Percentiles rank a stretch among this genome's conserved stretches.
Conservation (phyloP, 2,113 vertebrate species). For the Antennarius striatus region DNA sequence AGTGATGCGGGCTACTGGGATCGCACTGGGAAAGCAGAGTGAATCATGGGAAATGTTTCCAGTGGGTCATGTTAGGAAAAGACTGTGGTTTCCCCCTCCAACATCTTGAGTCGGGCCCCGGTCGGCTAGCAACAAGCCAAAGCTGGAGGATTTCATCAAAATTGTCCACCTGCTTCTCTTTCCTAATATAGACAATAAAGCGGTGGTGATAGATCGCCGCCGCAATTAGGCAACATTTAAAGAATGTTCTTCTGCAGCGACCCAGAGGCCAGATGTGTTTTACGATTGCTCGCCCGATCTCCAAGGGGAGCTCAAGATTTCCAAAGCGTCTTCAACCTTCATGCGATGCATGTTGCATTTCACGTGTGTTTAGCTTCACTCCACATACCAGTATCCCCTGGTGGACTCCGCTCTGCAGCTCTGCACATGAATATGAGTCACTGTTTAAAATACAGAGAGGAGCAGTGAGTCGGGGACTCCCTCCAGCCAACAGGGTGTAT, state of each 20-base stretch:
- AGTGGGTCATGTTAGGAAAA: slow-evolving; percentile 46
- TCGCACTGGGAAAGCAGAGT: slow-evolving; percentile 47
- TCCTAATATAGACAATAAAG: slow-evolving; percentile 69
- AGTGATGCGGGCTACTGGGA: slow-evolving; percentile 17
- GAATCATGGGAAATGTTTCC: slow-evolving; percentile 66
- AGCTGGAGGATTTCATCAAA: slow-evolving; percentile 44
- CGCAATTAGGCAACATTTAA: slow-evolving; percentile 21
- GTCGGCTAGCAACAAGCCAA: slow-evolving; percentile 31
- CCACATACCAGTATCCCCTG: neutral
- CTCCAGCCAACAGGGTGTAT: slow-evolving; percentile 46
- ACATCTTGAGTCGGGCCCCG: slow-evolving; percentile 61
- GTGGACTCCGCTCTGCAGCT: slow-evolving; percentile 25
- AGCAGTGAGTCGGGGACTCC: slow-evolving; percentile 49
- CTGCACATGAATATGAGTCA: slow-evolving; percentile 67
- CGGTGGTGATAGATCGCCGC: slow-evolving; percentile 9
- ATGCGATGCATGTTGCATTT: neutral
- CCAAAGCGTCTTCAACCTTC: neutral
- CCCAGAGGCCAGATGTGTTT: slow-evolving; percentile 22
- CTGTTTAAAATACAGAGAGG: slow-evolving; percentile 58
- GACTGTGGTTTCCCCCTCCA: slow-evolving; percentile 49
- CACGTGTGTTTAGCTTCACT: neutral
- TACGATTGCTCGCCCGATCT: neutral
- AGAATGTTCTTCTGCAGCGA: slow-evolving; percentile 15
- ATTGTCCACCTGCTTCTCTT: slow-evolving; percentile 29
- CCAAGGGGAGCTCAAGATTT: no score